Conservation (phyloP, 2,888 invertebrate genomes). For the Drosophila anceps region DNA sequence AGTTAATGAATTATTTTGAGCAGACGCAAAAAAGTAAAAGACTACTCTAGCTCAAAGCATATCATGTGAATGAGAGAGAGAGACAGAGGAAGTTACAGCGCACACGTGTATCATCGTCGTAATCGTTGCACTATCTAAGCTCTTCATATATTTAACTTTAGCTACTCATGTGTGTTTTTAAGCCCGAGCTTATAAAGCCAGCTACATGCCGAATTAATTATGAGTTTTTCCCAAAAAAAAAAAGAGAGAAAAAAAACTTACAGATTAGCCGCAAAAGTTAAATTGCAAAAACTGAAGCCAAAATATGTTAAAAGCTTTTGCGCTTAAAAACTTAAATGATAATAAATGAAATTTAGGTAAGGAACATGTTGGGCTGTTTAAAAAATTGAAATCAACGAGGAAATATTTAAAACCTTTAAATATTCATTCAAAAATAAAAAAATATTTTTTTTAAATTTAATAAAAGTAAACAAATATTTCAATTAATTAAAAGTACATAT, state of each 20-base stretch:
- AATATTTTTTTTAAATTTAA: background rate
- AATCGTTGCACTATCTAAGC: background rate
- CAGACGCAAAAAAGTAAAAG: background rate
- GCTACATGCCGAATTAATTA: slow-evolving; percentile 14
- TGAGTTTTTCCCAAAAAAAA: slow-evolving; percentile 3
- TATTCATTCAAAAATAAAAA: too few relatives aligned
- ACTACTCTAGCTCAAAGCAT: background rate
- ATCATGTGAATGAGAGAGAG: background rate
- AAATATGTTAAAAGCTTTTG: slow-evolving; percentile 8
- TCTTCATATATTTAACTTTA: background rate
- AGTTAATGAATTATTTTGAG: too few relatives aligned
- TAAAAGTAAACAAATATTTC: background rate
- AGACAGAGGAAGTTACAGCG: background rate
- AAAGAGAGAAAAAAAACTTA: background rate
- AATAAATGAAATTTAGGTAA: slow-evolving; percentile 1
- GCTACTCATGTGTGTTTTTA: background rate
- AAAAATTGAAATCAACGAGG: background rate
- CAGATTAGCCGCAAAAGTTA: slow-evolving; percentile 13
- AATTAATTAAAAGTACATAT: background rate
- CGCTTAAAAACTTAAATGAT: background rate
- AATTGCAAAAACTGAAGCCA: slow-evolving; percentile 6
- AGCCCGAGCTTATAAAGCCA: background rate
- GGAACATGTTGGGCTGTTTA: background rate
- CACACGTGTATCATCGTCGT: background rate
- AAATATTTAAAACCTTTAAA: too few relatives aligned